Evolutionary conservation across 2,113 vertebrate genomes (phyloP), one percentile per base, ranked within the genome.

Genomic region (Eretmodus cyanostictus): DNA sequence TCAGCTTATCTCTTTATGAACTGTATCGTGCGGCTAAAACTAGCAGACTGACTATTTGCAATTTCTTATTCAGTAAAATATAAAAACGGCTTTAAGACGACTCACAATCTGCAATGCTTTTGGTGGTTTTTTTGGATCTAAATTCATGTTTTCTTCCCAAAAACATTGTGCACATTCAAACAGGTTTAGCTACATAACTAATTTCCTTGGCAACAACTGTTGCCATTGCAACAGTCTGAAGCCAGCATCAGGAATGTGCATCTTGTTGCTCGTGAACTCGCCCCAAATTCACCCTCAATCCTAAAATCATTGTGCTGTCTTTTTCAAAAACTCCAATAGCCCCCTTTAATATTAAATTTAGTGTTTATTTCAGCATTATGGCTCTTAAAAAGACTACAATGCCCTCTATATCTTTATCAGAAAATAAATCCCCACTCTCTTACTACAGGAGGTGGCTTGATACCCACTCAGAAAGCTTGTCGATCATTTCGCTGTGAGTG

Each of bases 401-500:
- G 22, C 22, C 68, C 10, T 51, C 29, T n/a, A 22, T 19, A n/a
- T 34, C 17, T 31, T 31, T 1, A 81, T 89, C 81, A 81, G 81
- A 76, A 66, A 29, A 47, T 80, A 24, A 11, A 84, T 84, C 8
- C 51, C 47, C 10, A 9, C 59, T 83, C 54, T 13, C 36, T 45
- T 36, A 16, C 81, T 49, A 79, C 59, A 68, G 54, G 22, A 9
- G 81, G 8, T 66, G 19, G 40, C 83, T 80, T n/a, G 29, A 61
- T 89, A 40, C 49, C 53, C 38, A 81, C 61, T 84, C 82, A 80
- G 51, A 87, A 61, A 86, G 38, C 73, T 90, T 51, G 61, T 76
- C 22, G 54, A 61, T 84, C 57, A 31, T 76, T 76, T 88, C 87
- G 68, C 85, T 22, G 57, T 82, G 87, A 94, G 92, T 55, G 49